These are phyloP conservation scores for Andrena marginata DNA, from an alignment of 2,888 invertebrate genomes.

Conservation along the genomic window DNA sequence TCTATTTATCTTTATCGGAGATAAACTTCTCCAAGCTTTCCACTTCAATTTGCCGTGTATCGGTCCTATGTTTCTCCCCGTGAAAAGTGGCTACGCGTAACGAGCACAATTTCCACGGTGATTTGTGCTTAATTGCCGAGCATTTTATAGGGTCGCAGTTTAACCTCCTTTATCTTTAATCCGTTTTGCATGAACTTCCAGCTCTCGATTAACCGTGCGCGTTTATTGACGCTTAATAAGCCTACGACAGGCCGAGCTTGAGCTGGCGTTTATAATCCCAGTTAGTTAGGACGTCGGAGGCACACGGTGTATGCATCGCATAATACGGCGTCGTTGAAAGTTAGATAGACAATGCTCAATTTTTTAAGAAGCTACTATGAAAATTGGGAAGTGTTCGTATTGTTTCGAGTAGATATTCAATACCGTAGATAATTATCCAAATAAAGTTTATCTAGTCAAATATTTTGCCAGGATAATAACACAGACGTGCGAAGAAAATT, in stretches of 20 bases:
- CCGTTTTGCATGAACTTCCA: slow-evolving; percentile 43
- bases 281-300: slow-evolving; percentile 23
- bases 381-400: too few species aligned
- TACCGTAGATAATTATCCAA: too few species aligned
- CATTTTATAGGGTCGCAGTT: slow-evolving; percentile 55
- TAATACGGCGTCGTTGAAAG: background rate
- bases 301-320: background rate
- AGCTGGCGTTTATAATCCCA: slow-evolving; percentile 28
- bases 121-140: slow-evolving; percentile 77
- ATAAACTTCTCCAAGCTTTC: slow-evolving; percentile 56
- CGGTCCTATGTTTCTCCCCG: slow-evolving; percentile 17
- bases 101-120: slow-evolving; percentile 62
- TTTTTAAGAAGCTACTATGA: background rate
- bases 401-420: too few species aligned
- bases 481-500: too few species aligned
- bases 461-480: too few species aligned
- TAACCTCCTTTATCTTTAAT: slow-evolving; percentile 57
- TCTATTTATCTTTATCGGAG: slow-evolving; percentile 60
- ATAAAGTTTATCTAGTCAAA: too few species aligned
- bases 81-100: slow-evolving; percentile 36
- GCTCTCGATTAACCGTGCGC: slow-evolving; percentile 43
- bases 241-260: slow-evolving; percentile 36
- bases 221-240: slow-evolving; percentile 53
- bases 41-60: slow-evolving; percentile 34
- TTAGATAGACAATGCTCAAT: background rate